A percentile compares a stretch with the other conserved stretches of the same genome.
These are phyloP conservation scores for Dicycla oo DNA, from an alignment of 2,888 invertebrate genomes.

Conservation along the genomic window DNA sequence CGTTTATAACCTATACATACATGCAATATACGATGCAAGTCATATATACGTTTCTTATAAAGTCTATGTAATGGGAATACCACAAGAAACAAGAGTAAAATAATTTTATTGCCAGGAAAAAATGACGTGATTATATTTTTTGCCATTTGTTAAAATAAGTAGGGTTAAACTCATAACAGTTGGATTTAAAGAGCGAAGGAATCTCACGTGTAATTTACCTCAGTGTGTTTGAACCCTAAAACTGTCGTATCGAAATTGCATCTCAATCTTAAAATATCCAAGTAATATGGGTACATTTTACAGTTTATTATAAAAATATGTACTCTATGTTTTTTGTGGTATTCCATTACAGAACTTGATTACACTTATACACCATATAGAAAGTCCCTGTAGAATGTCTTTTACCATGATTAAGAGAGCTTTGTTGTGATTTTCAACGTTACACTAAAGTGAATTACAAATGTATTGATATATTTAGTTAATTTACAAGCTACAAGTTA, in stretches of 20 bases:
- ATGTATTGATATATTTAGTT: constrained; percentile 65
- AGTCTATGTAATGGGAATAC: constrained; percentile 58
- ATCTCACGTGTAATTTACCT: neutral
- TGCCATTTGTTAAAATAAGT: neutral
- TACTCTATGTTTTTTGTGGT: constrained; percentile 47
- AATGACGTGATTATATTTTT: neutral
- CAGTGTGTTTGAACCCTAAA: neutral
- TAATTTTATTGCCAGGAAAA: neutral
- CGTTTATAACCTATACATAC: constrained; percentile 54
- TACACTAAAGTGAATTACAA: constrained; percentile 61
- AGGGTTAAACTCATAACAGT: neutral
- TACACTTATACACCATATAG: constrained; percentile 66
- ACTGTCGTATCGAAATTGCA: neutral
- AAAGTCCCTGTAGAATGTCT: constrained; percentile 85
- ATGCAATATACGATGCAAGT: constrained; percentile 61
- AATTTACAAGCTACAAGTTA: constrained; percentile 57
- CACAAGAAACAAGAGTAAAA: constrained; percentile 36
- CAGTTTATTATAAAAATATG: neutral
- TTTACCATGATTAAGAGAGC: constrained; percentile 80
- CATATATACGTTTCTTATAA: constrained; percentile 54
- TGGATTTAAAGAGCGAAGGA: neutral
- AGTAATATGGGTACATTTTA: neutral
- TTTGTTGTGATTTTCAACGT: constrained; percentile 66
- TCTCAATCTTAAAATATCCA: neutral
- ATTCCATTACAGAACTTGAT: constrained; percentile 59